Evolutionary conservation across 2,113 vertebrate species (phyloP).

Genomic region (Rhabdornis inornatus): DNA sequence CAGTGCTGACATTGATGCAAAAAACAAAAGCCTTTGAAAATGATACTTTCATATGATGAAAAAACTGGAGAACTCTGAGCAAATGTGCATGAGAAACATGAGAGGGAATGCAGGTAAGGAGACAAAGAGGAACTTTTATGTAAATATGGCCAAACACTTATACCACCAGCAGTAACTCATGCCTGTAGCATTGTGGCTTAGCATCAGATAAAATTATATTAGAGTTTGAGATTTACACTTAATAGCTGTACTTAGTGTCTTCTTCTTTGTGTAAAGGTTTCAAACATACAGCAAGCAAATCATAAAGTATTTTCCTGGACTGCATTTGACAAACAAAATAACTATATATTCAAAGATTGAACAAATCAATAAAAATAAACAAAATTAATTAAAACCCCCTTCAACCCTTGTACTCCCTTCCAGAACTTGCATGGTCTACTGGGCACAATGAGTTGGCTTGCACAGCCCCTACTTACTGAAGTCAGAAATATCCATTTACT

Average conservation of each 20-base stretch:
- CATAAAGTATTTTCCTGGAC: background rate
- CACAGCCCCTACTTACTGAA: background rate
- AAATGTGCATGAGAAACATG: slow-evolving; percentile 61
- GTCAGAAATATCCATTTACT: background rate
- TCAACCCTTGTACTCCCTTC: background rate
- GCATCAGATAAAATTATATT: slow-evolving; percentile 34
- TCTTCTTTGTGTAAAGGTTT: background rate
- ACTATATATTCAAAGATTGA: background rate
- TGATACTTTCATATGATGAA: slow-evolving; percentile 67
- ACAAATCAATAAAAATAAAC: background rate
- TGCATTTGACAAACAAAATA: background rate
- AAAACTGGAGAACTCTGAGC: slow-evolving; percentile 59
- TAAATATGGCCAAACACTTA: slow-evolving; percentile 20
- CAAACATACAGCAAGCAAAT: background rate
- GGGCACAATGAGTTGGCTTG: background rate
- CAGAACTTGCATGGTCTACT: background rate
- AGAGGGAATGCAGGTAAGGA: slow-evolving; percentile 43
- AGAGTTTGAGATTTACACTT: background rate
- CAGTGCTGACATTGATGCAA: slow-evolving; percentile 67
- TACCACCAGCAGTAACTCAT: slow-evolving; percentile 45
- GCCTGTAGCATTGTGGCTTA: slow-evolving; percentile 24
- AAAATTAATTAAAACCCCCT: background rate
- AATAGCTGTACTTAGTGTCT: background rate
- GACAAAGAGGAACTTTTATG: slow-evolving; percentile 60
- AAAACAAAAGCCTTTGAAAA: slow-evolving; percentile 77